Evolutionary conservation across 2,797 vertebrate genomes (phyloP).

Genomic region (Peromyscus eremicus): DNA sequence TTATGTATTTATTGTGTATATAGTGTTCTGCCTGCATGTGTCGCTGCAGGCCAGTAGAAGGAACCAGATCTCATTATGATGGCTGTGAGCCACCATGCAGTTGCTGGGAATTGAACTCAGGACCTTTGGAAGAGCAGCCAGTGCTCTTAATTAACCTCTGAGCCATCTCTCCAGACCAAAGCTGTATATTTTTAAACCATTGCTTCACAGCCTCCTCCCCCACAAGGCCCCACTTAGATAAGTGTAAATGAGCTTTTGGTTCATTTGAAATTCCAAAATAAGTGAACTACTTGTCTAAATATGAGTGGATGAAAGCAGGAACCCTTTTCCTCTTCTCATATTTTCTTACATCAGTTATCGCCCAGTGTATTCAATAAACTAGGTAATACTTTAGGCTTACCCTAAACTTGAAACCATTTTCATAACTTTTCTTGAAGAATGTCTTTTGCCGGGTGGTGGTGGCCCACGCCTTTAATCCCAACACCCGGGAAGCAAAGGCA

Average conservation of each 20-base stretch:
- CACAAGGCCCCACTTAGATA: not conserved
- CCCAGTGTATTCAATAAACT: slow-evolving; percentile 28
- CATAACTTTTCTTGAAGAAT: slow-evolving; percentile 53
- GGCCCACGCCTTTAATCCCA: too few species aligned
- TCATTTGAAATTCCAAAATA: slow-evolving; percentile 53
- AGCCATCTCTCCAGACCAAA: not conserved
- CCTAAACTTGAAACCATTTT: slow-evolving; percentile 33
- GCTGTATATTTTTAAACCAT: not conserved
- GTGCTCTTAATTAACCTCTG: too few species aligned
- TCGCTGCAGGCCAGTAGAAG: too few species aligned
- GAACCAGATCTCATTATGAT: too few species aligned
- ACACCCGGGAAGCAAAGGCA: too few species aligned
- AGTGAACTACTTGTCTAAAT: slow-evolving; percentile 30
- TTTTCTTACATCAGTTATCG: slow-evolving; percentile 27
- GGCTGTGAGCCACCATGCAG: too few species aligned
- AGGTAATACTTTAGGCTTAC: not conserved
- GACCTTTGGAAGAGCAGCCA: too few species aligned
- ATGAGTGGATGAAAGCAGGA: slow-evolving; percentile 17
- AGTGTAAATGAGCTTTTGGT: slow-evolving; percentile 9
- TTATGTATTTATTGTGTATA: too few species aligned
- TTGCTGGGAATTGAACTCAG: too few species aligned
- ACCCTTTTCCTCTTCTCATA: not conserved
- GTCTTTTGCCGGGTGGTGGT: too few species aligned
- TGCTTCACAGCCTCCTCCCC: not conserved
- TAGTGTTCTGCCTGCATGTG: too few species aligned